phyloP scores from a whole-genome alignment of 1,140 invertebrate species.

The Formica exsecta region DNA sequence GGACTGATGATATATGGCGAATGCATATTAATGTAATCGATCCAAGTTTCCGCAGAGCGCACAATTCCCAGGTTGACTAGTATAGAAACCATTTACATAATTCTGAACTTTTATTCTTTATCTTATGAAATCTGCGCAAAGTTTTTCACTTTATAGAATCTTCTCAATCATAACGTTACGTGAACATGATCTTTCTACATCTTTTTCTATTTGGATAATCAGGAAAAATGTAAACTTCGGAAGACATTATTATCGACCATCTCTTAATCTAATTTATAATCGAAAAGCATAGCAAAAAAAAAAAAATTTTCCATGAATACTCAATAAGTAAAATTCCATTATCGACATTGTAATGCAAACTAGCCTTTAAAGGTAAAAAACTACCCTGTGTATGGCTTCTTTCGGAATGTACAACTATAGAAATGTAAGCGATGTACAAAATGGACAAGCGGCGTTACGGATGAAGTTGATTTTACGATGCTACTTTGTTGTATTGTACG shows the following conservation, averaged over 20 bases:
- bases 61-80: constrained; percentile 58
- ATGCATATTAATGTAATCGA: constrained; percentile 63
- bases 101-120: constrained; percentile 59
- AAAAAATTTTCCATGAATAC: background rate
- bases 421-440: too few species aligned
- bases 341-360: constrained; percentile 43
- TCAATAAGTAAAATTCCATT: constrained; percentile 38
- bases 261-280: constrained; percentile 20
- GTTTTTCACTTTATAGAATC: constrained; percentile 59
- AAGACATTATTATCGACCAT: constrained; percentile 24
- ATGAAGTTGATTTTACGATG: constrained; percentile 45
- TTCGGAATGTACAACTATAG: too few species aligned
- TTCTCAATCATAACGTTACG: constrained; percentile 47
- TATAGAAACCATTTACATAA: constrained; percentile 59
- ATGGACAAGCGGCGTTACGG: constrained; percentile 44
- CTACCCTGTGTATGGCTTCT: background rate
- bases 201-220: constrained; percentile 26
- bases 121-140: constrained; percentile 47
- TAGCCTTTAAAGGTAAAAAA: background rate
- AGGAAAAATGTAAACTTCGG: constrained; percentile 21
- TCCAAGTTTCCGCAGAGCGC: constrained; percentile 36
- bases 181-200: constrained; percentile 16
- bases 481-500: constrained; percentile 31
- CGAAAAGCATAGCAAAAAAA: background rate
- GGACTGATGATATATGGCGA: constrained; percentile 52